phyloP scores from a whole-genome alignment of 2,797 vertebrate genomes.

The Notoglanidium macrostoma region DNA sequence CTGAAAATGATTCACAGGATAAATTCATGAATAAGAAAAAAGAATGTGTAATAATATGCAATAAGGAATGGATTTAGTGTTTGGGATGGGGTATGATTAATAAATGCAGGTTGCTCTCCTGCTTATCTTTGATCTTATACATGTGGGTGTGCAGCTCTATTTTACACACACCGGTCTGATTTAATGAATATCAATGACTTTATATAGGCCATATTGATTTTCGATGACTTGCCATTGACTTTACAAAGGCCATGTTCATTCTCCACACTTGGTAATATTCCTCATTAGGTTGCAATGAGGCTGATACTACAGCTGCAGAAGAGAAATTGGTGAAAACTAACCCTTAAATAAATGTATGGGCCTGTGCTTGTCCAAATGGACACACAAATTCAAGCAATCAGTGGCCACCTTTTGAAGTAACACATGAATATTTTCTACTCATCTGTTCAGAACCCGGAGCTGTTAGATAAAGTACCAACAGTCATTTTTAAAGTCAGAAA shows the following conservation, averaged over 20 bases:
- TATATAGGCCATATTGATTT: constrained; percentile 44
- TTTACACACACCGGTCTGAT: constrained; percentile 19
- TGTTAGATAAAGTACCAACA: not conserved
- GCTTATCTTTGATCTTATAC: constrained; percentile 19
- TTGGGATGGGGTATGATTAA: constrained; percentile 14
- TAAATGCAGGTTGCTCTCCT: constrained; percentile 22
- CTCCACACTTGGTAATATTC: constrained; percentile 31
- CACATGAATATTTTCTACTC: not conserved
- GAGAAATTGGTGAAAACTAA: constrained; percentile 15
- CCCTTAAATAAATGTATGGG: not conserved
- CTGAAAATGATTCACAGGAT: not conserved
- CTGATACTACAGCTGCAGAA: not conserved
- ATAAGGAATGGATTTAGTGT: constrained; percentile 14
- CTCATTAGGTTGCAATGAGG: constrained; percentile 45
- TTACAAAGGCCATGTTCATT: constrained; percentile 40
- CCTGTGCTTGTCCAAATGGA: not conserved
- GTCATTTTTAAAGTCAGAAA: not conserved
- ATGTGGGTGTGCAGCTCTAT: constrained; percentile 26
- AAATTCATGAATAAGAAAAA: not conserved
- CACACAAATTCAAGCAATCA: not conserved
- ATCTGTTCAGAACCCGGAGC: not conserved
- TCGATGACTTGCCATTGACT: constrained; percentile 24
- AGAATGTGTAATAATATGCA: not conserved
- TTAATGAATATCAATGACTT: constrained; percentile 53
- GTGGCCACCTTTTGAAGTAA: not conserved